These are phyloP conservation scores for Umimayanthus kanabou DNA, from an alignment of 92 coral and sea anemone genomes.

Conservation along the genomic window DNA sequence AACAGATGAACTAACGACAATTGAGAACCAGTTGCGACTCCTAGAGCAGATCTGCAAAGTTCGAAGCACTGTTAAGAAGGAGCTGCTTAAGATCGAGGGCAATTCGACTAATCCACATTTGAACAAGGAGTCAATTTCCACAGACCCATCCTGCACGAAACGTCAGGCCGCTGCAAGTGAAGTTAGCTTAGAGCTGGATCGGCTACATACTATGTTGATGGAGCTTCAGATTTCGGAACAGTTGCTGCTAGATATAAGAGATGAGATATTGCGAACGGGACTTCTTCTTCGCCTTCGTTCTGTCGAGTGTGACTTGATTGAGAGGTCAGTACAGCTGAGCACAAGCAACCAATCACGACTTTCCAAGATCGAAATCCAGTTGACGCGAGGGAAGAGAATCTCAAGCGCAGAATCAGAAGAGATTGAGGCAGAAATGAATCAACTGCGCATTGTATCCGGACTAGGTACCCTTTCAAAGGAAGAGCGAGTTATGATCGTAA, in stretches of 20 bases:
- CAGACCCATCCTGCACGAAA: neutral
- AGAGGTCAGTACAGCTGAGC: constrained; percentile 28
- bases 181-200: neutral
- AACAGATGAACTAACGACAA: constrained; percentile 63
- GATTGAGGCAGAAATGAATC: constrained; percentile 43
- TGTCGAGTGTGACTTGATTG: constrained; percentile 58
- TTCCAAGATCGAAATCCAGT: neutral
- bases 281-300: constrained; percentile 54
- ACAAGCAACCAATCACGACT: neutral
- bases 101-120: neutral
- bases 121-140: neutral
- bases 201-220: constrained; percentile 8
- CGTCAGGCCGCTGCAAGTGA: neutral
- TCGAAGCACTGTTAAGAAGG: constrained; percentile 45
- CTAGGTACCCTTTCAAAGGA: constrained; percentile 56
- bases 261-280: constrained; percentile 60
- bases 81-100: constrained; percentile 4
- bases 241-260: constrained; percentile 60
- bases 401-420: constrained; percentile 44
- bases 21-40: constrained; percentile 63
- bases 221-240: constrained; percentile 67
- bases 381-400: constrained; percentile 53
- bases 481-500: constrained; percentile 65
- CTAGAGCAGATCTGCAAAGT: constrained; percentile 65
- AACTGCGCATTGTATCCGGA: constrained; percentile 52